Percentiles rank a stretch among this genome's conserved stretches.
These are phyloP conservation scores for Gymnocephalus cernua DNA, from an alignment of 2,113 vertebrate species.

Conservation along the genomic window DNA sequence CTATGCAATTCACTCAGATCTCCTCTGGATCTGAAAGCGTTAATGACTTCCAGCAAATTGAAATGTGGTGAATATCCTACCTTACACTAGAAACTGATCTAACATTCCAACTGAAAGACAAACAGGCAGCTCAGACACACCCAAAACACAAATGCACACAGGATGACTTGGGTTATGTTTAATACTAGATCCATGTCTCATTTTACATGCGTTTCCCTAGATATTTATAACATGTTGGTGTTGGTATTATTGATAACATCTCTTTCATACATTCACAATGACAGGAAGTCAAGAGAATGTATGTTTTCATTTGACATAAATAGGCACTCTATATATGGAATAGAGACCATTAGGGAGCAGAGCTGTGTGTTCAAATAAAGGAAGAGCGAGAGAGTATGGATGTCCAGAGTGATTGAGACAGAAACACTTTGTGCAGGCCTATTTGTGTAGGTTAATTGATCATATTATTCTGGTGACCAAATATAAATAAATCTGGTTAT, in stretches of 20 bases:
- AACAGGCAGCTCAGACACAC: slow-evolving; percentile 15
- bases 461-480: background rate
- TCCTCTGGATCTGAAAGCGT: background rate
- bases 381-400: background rate
- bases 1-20: slow-evolving; percentile 5
- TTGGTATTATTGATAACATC: slow-evolving; percentile 22
- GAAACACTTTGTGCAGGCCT: background rate
- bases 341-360: background rate
- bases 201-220: slow-evolving; percentile 22
- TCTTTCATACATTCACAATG: slow-evolving; percentile 33
- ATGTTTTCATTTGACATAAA: slow-evolving; percentile 16
- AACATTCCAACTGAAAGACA: slow-evolving; percentile 10
- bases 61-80: background rate
- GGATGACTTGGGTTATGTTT: background rate
- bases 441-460: background rate
- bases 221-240: background rate
- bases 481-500: slow-evolving; percentile 10
- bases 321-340: slow-evolving; percentile 17
- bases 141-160: slow-evolving; percentile 18
- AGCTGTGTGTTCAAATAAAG: background rate
- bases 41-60: background rate
- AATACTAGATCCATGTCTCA: slow-evolving; percentile 9
- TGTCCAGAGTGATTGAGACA: slow-evolving; percentile 8
- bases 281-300: slow-evolving; percentile 37
- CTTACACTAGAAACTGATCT: background rate